Base-by-base conservation (phyloP, 2,797 vertebrate genomes). In the Hydrophis major region DNA sequence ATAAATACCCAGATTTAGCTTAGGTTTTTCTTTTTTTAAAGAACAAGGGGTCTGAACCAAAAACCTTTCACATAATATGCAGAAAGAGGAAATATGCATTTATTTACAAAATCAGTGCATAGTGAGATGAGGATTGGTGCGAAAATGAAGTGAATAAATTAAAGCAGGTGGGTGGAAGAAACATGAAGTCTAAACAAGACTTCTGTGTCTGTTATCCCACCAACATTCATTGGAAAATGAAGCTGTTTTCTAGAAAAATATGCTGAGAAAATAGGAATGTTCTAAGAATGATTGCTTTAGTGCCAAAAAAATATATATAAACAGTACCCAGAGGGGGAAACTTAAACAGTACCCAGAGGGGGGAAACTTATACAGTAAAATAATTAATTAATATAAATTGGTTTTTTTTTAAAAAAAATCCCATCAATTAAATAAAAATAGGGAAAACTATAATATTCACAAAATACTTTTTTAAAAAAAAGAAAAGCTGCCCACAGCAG, bases 1-100 rank as follows among this genome's bases (percentile, higher is more conserved):
- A 98, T 98, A 98, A 99, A 99, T 98, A 98, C 97, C 98, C 98
- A 98, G 97, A 96, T 97, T 98, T 98, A 83, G 20, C 20, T 83
- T 47, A 96, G 96, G 96, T 95, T 95, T 95, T 95, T 96, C 91
- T 4, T 94, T 95, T 93, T 97, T 98, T 97, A 60, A 89, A 89
- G 86, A 59, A 87, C 59, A 90, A 88, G n/a, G 97, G 98, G 37
- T 97, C 97, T 97, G 97, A 98, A 97, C 95, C 98, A 98, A 97
- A 96, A 97, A 97, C 94, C 96, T 95, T 96, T 97, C 97, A 98
- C 97, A 98, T 87, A 96, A 89, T 95, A 96, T 95, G 96, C 27
- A 20, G 0, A 95, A 95, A 94, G 94, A 53, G 92, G 91, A 94
- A 95, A 94, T 93, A 95, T 53, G 59, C 74, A 95, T 89, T 91